phyloP scores from a whole-genome alignment of 1,140 invertebrate species.

The Nephotettix cincticeps region DNA sequence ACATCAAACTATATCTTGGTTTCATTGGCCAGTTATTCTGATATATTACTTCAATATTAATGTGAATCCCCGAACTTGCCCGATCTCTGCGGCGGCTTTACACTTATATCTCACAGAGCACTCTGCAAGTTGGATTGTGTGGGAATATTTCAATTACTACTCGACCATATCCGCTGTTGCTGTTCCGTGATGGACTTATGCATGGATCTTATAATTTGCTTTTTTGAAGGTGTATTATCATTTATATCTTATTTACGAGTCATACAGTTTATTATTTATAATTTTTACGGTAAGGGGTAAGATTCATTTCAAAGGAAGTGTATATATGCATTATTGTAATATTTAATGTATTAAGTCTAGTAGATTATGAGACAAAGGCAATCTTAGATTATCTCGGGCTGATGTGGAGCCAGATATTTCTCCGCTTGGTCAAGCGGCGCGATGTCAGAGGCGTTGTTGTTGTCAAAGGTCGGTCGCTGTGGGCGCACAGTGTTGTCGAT shows the following conservation, averaged over 20 bases:
- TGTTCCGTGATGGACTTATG: neutral
- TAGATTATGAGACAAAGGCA: conserved; percentile 1
- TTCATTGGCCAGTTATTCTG: too few species aligned
- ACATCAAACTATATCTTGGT: too few species aligned
- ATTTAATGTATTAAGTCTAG: conserved; percentile 17
- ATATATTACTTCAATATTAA: too few species aligned
- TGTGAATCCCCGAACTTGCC: too few species aligned
- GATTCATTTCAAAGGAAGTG: conserved; percentile 7
- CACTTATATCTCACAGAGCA: neutral
- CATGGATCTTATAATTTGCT: neutral
- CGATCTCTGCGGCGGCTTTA: too few species aligned
- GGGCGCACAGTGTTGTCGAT: conserved; percentile 3
- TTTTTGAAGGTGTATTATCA: neutral
- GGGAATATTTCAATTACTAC: neutral
- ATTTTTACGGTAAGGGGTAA: neutral
- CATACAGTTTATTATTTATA: neutral
- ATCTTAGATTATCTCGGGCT: conserved; percentile 12
- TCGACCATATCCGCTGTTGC: neutral
- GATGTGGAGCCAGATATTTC: neutral
- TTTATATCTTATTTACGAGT: neutral
- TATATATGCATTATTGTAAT: conserved; percentile 19
- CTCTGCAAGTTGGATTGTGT: neutral
- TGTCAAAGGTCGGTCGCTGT: neutral
- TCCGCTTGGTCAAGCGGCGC: neutral
- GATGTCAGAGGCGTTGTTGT: neutral